Evolutionary conservation across 2,888 invertebrate species (phyloP).

Genomic region (Stenotaenia linearis): DNA sequence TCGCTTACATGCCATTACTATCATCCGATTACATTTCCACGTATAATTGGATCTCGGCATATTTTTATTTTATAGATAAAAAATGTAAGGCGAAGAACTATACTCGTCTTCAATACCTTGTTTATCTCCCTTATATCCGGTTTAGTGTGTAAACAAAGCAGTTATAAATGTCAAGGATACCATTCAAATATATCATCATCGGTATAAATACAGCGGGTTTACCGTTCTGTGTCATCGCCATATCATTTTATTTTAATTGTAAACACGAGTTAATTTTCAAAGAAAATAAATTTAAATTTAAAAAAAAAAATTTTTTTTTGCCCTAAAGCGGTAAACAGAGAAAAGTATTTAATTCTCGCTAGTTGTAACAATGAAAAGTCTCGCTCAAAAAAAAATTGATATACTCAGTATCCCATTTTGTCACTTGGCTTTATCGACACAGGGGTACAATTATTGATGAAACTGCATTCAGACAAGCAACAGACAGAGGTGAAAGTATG

Average conservation of each 20-base stretch:
- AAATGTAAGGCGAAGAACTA: neutral
- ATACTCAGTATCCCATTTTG: neutral
- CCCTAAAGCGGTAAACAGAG: neutral
- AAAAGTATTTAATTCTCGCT: neutral
- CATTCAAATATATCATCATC: neutral
- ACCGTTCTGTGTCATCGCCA: neutral
- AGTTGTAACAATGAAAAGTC: too few species aligned
- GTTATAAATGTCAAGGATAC: constrained; percentile 14
- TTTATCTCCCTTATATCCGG: neutral
- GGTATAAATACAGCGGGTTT: neutral
- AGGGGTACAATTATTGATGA: constrained; percentile 14
- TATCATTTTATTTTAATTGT: too few species aligned
- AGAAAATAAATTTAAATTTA: neutral
- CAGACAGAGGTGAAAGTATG: constrained; percentile 21
- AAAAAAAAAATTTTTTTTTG: neutral
- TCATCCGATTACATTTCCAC: neutral
- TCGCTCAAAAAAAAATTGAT: neutral
- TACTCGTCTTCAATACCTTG: neutral
- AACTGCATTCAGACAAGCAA: constrained; percentile 8
- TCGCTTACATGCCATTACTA: neutral
- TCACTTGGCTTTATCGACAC: neutral
- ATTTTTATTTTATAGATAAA: neutral
- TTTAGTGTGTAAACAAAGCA: neutral
- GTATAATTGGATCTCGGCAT: neutral
- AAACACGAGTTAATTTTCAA: neutral